These are phyloP conservation scores for Pectinophora gossypiella DNA, from an alignment of 1,140 invertebrate genomes.

Conservation along the genomic window DNA sequence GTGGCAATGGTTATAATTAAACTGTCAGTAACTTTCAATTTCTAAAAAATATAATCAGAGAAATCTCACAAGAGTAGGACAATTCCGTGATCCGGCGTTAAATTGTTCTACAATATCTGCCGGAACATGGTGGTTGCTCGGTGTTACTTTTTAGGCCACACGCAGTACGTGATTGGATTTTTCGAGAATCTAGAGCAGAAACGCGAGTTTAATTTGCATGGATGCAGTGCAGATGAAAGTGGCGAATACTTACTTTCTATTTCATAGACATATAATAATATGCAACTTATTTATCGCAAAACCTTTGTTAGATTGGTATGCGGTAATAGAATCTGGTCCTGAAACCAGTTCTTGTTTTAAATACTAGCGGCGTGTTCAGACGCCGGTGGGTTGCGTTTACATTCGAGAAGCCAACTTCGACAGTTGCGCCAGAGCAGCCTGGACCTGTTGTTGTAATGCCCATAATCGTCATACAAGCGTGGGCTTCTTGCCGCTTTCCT, in stretches of 20 bases:
- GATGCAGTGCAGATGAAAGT: slow-evolving; percentile 21
- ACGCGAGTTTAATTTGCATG: slow-evolving; percentile 19
- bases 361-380: no score
- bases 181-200: slow-evolving; percentile 21
- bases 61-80: slow-evolving; percentile 41
- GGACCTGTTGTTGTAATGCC: slow-evolving; percentile 5
- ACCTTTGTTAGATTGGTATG: slow-evolving; percentile 23
- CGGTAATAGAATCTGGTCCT: slow-evolving; percentile 15
- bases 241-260: neutral
- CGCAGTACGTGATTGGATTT: slow-evolving; percentile 36
- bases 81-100: slow-evolving; percentile 38
- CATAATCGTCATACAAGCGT: slow-evolving; percentile 16
- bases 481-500: slow-evolving; percentile 1
- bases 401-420: neutral
- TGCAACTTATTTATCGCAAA: neutral
- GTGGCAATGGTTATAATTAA: neutral
- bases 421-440: slow-evolving; percentile 14
- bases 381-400: neutral
- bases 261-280: neutral
- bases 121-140: slow-evolving; percentile 15
- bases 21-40: slow-evolving; percentile 29
- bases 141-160: slow-evolving; percentile 28
- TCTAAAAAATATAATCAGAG: slow-evolving; percentile 33
- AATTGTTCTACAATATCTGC: slow-evolving; percentile 39
- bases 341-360: neutral